Evolutionary conservation across 2,888 invertebrate species (phyloP).

Genomic region (Dasysyrphus tricinctus): DNA sequence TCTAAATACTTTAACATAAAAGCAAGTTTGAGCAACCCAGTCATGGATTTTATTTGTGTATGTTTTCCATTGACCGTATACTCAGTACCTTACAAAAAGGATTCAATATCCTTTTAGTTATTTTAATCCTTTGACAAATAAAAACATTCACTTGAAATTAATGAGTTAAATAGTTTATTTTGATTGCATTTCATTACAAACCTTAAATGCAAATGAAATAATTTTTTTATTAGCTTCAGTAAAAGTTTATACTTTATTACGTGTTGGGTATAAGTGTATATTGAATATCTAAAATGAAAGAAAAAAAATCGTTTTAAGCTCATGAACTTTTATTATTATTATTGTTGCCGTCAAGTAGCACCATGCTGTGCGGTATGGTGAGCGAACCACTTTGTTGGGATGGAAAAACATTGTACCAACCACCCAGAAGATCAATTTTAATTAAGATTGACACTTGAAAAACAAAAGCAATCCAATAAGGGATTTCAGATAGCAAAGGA

Average conservation of each 20-base stretch:
- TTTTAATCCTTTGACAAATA: slow-evolving; percentile 5
- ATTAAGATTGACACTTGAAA: slow-evolving; percentile 31
- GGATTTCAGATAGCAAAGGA: background rate
- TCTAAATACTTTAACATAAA: too few relatives aligned
- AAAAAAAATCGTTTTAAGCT: slow-evolving; percentile 5
- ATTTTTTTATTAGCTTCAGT: background rate
- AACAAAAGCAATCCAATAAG: slow-evolving; percentile 21
- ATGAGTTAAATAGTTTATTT: slow-evolving; percentile 52
- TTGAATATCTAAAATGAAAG: background rate
- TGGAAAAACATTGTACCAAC: background rate
- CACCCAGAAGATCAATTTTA: slow-evolving; percentile 27
- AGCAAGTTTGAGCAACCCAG: too few relatives aligned
- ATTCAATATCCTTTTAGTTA: background rate
- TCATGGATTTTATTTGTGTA: too few relatives aligned
- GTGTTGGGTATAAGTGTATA: background rate
- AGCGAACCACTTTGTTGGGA: background rate
- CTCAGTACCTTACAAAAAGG: background rate
- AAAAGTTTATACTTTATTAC: background rate
- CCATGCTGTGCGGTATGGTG: background rate
- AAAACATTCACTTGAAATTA: slow-evolving; percentile 2
- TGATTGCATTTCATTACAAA: slow-evolving; percentile 54
- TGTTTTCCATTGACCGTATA: background rate
- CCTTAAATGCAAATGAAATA: slow-evolving; percentile 56
- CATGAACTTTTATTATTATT: slow-evolving; percentile 46
- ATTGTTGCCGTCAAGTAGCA: background rate